Percentiles rank a stretch among this genome's conserved stretches.
Evolutionary conservation across 1,140 invertebrate species (phyloP).

Genomic region (Drosophila varians): DNA sequence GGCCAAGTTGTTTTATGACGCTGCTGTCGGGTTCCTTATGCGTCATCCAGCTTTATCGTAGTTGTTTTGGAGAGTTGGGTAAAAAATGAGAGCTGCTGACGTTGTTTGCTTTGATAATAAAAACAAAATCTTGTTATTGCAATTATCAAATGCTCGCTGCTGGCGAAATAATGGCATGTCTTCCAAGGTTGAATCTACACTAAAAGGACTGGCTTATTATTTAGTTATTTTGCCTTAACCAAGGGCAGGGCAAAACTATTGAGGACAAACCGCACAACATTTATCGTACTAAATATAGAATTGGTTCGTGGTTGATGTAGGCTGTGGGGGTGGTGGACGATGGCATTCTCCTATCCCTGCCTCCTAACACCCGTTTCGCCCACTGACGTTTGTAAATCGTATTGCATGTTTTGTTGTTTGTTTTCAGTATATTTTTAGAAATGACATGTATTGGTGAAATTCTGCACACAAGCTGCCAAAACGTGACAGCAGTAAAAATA

Average conservation of each 20-base stretch:
- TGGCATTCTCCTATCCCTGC: constrained; percentile 3
- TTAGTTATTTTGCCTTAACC: constrained; percentile 23
- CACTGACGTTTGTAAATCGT: constrained; percentile 69
- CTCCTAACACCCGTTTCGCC: constrained; percentile 2
- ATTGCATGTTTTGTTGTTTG: constrained; percentile 67
- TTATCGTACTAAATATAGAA: constrained; percentile 62
- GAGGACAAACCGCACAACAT: constrained; percentile 41
- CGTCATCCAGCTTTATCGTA: constrained; percentile 34
- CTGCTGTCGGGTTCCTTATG: constrained; percentile 21
- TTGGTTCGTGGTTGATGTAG: constrained; percentile 29
- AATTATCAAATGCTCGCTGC: constrained; percentile 34
- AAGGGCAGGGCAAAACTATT: constrained; percentile 39
- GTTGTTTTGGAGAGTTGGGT: background rate
- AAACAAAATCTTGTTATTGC: constrained; percentile 31
- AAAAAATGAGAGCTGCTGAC: constrained; percentile 5
- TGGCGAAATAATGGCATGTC: constrained; percentile 14
- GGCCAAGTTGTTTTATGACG: constrained; percentile 17
- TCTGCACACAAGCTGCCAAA: constrained; percentile 67
- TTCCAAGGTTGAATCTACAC: constrained; percentile 48
- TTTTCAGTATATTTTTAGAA: constrained; percentile 66
- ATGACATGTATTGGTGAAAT: constrained; percentile 67
- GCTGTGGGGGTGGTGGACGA: constrained; percentile 4
- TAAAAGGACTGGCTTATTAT: constrained; percentile 21
- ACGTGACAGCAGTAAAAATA: constrained; percentile 61
- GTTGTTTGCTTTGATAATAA: constrained; percentile 23